Conservation (phyloP, 2,888 invertebrate species). For the Pyralis farinalis region DNA sequence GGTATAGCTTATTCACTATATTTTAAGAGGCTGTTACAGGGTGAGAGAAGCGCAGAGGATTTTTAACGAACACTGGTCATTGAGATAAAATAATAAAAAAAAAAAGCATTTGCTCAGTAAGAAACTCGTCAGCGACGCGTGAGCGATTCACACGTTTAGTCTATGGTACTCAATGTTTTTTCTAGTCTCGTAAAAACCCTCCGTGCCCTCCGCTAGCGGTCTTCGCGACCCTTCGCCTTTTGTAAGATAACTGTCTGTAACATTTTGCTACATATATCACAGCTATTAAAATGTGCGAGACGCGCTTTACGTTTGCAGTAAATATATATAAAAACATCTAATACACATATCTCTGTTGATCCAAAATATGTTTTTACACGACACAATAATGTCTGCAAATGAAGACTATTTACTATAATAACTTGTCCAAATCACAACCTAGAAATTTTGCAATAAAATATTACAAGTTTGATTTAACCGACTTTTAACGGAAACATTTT, state of each 20-base stretch:
- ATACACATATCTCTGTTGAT: neutral
- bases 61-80: no score
- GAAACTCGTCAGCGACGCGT: no score
- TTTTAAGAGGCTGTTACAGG: neutral
- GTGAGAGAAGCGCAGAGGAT: no score
- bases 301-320: no score
- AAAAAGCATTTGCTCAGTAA: no score
- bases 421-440: constrained; percentile 55
- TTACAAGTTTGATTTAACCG: constrained; percentile 35
- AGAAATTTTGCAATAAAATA: constrained; percentile 48
- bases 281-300: constrained; percentile 11
- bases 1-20: constrained; percentile 9
- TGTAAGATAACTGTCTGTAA: neutral
- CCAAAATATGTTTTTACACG: neutral
- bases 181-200: no score
- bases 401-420: constrained; percentile 13
- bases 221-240: neutral
- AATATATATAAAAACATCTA: no score
- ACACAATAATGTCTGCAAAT: constrained; percentile 6
- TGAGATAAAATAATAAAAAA: no score
- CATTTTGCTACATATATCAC: constrained; percentile 16
- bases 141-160: no score
- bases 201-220: no score
- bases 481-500: constrained; percentile 50
- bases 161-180: no score